Conservation (phyloP, 1,140 invertebrate genomes). For the Conus ventricosus region DNA sequence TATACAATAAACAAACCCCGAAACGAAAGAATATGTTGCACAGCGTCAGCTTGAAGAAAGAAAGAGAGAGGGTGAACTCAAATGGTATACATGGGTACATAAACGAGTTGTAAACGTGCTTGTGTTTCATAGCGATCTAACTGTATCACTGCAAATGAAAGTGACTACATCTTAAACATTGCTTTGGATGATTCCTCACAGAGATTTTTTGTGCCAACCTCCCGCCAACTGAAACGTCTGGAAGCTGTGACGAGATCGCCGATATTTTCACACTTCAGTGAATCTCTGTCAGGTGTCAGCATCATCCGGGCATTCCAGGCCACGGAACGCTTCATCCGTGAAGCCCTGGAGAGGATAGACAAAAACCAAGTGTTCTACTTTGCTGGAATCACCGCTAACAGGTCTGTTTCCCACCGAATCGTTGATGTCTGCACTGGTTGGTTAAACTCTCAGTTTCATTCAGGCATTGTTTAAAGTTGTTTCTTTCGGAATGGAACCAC, state of each 20-base stretch:
- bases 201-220: slow-evolving; percentile 92
- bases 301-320: slow-evolving; percentile 78
- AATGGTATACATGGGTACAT: no score
- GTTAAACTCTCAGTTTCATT: not conserved
- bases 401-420: slow-evolving; percentile 35
- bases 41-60: no score
- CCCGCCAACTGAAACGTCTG: slow-evolving; percentile 76
- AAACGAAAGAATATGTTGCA: no score
- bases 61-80: no score
- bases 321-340: slow-evolving; percentile 73
- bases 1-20: no score
- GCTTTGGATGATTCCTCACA: slow-evolving; percentile 72
- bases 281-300: slow-evolving; percentile 74
- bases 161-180: no score
- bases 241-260: slow-evolving; percentile 75
- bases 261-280: slow-evolving; percentile 76
- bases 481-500: no score
- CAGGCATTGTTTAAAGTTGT: not conserved
- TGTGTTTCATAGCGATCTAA: no score
- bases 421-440: not conserved
- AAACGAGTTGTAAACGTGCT: no score
- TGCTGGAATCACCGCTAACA: slow-evolving; percentile 59
- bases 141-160: no score
- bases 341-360: slow-evolving; percentile 69
- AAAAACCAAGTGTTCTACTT: slow-evolving; percentile 68